Evolutionary conservation across 2,113 vertebrate species (phyloP).

Genomic region (Pachyramphus minor): DNA sequence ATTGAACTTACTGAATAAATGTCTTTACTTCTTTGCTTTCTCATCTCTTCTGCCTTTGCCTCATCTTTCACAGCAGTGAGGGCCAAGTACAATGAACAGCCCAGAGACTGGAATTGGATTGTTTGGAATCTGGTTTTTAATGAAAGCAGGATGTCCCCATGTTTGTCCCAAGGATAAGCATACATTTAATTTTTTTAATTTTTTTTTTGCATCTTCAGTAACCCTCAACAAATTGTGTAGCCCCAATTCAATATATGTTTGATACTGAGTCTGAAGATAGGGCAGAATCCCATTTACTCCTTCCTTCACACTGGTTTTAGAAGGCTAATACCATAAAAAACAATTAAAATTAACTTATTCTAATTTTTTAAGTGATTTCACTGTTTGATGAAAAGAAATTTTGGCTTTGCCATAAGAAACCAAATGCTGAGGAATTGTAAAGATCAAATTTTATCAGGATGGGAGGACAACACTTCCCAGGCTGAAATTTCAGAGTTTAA

Average conservation of each 20-base stretch:
- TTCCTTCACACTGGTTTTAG: background rate
- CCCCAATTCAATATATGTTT: background rate
- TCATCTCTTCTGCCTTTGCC: background rate
- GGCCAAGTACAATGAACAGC: background rate
- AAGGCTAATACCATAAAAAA: background rate
- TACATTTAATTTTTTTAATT: background rate
- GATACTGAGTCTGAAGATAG: background rate
- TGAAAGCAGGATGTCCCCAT: background rate
- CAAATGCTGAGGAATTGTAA: background rate
- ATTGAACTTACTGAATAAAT: background rate
- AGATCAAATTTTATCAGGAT: background rate
- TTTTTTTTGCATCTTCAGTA: background rate
- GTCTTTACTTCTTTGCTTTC: background rate
- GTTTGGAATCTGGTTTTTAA: accelerated
- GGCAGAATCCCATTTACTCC: background rate
- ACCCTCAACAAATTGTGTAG: background rate
- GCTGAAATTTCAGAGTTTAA: background rate
- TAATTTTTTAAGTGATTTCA: background rate
- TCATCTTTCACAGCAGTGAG: background rate
- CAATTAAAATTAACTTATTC: background rate
- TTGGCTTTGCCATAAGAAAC: background rate
- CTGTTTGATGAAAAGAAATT: background rate
- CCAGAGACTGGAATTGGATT: background rate
- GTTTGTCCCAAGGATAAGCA: background rate
- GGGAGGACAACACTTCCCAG: background rate